These are phyloP conservation scores for Mustelus asterias DNA, from an alignment of 2,113 vertebrate species.

Conservation along the genomic window DNA sequence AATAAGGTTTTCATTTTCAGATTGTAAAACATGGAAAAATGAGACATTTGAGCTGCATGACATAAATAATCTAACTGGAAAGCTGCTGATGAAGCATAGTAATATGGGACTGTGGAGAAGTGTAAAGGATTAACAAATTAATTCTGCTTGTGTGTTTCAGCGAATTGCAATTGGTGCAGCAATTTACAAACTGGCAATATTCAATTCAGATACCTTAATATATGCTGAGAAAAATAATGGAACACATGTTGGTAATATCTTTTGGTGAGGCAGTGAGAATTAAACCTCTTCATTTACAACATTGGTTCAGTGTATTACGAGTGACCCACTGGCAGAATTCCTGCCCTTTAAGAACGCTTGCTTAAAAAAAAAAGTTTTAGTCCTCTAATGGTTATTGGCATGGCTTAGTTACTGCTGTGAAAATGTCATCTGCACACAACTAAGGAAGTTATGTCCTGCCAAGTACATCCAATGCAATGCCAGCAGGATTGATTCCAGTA, in stretches of 20 bases:
- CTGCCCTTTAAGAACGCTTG: conserved; percentile 40
- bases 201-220: not conserved
- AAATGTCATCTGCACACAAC: conserved; percentile 55
- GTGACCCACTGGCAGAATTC: conserved; percentile 43
- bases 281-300: not conserved
- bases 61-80: not conserved
- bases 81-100: not conserved
- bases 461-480: conserved; percentile 57
- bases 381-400: conserved; percentile 45
- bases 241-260: not conserved
- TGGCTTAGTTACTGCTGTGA: conserved; percentile 55
- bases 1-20: conserved; percentile 5
- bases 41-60: not conserved
- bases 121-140: not conserved
- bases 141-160: not conserved
- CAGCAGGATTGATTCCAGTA: conserved; percentile 70
- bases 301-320: conserved; percentile 44
- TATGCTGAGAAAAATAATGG: not conserved
- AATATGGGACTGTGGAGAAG: not conserved
- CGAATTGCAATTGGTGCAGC: not conserved
- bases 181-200: not conserved
- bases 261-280: not conserved
- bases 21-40: not conserved
- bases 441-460: conserved; percentile 56
- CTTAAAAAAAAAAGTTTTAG: conserved; percentile 42